Conservation (phyloP, 2,797 vertebrate genomes). For the Kryptolebias ocellatus region DNA sequence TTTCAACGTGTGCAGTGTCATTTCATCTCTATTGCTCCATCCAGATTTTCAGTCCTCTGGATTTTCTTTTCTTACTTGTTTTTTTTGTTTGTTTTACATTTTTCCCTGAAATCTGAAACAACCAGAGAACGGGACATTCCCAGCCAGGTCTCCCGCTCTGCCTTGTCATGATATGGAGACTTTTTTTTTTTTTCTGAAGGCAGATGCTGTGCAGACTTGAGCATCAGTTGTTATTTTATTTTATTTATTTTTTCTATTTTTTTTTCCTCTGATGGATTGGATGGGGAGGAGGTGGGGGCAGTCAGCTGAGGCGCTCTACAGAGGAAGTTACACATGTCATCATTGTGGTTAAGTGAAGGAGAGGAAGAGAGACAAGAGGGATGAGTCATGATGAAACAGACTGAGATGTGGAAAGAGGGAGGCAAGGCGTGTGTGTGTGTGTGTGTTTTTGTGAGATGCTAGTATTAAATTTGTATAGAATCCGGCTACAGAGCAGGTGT, state of each 20-base stretch:
- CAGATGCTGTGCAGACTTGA: constrained; percentile 34
- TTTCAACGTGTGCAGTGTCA: no score
- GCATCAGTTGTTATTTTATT: constrained; percentile 30
- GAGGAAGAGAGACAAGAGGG: constrained; percentile 55
- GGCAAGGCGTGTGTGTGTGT: constrained; percentile 7
- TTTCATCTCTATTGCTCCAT: no score
- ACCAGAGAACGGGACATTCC: constrained; percentile 51
- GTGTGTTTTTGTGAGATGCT: constrained; percentile 14
- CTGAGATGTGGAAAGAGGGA: constrained; percentile 41
- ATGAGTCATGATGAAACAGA: constrained; percentile 72
- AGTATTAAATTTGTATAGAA: constrained; percentile 40
- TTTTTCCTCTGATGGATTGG: constrained; percentile 44
- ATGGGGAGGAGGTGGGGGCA: constrained; percentile 42
- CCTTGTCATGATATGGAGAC: constrained; percentile 21
- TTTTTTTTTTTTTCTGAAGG: constrained; percentile 51
- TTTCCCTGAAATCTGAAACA: constrained; percentile 42
- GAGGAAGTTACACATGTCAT: constrained; percentile 71
- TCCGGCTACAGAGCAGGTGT: constrained; percentile 42
- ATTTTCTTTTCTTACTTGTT: no score
- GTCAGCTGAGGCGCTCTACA: constrained; percentile 53
- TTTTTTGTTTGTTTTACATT: neutral
- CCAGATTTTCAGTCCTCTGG: no score
- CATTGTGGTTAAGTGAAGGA: constrained; percentile 67
- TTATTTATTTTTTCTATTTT: no score
- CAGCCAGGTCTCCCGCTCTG: constrained; percentile 30